Base-by-base conservation (phyloP, 2,113 vertebrate genomes). In the Ciconia maguari region DNA sequence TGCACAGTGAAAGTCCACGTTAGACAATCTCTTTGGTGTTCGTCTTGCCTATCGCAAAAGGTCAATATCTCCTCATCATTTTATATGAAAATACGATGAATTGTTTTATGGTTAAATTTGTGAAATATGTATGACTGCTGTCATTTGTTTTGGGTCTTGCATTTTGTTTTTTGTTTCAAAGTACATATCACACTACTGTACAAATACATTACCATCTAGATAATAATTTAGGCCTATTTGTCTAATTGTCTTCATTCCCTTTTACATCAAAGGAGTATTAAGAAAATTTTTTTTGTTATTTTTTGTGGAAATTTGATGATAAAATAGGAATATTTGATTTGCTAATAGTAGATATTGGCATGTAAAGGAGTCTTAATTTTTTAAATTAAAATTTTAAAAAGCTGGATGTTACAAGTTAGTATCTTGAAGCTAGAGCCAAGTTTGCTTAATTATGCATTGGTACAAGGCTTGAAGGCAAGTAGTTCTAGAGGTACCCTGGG, bases 91-190 rank as follows among this genome's bases (percentile, higher is more conserved):
- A 81, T 32, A 14, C 8, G 60, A 13, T 42, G 3, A 70, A 51
- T 46, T 64, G 5, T 26, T 79, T 79, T 13, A 58, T 57, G 11
- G 7, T 25, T 72, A 72, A 16, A 48, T 57, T 51, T 36, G 2
- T 29, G 26, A 76, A 25, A 71, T n/a, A 1, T 5, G 0, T 51
- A 19, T 54, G 13, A 62, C 6, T 54, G 2, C 13, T 60, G 5
- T 42, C 3, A 22, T 18, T 30, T 58, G 2, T 7, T 69, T 32
- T 1, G 2, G 6, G 19, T 46, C 22, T 74, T 72, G 2, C 2
- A 26, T 77, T 49, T 81, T 71, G 0, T 0, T 41, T 64, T 77
- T 41, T 7, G 3, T 69, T 76, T 90, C 27, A 49, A 77, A 65
- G 70, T 70, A 32, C 4, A 0, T 26, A 8, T 38, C 19, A 49